Evolutionary conservation across 2,113 vertebrate genomes (phyloP).

Genomic region (Psettodes erumei): DNA sequence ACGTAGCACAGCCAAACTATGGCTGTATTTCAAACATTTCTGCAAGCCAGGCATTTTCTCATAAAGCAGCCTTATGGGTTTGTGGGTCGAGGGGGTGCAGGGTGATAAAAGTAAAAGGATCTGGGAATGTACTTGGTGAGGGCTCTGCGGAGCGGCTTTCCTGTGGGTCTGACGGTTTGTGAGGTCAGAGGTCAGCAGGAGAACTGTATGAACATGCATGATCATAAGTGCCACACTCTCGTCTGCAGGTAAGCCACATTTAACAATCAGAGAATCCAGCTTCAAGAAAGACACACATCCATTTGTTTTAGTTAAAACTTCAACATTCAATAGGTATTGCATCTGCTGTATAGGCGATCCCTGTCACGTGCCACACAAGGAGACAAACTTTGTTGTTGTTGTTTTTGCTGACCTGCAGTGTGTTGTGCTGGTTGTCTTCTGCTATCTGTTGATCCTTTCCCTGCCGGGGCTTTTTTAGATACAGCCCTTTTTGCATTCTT

Average conservation of each 20-base stretch:
- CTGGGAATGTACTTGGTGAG: constrained; percentile 37
- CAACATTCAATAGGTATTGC: neutral
- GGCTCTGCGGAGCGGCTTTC: constrained; percentile 32
- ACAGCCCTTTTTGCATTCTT: neutral
- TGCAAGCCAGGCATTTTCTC: constrained; percentile 22
- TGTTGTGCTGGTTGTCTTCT: neutral
- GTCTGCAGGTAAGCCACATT: constrained; percentile 11
- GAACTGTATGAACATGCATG: constrained; percentile 60
- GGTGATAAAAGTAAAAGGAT: constrained; percentile 63
- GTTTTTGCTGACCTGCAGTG: neutral
- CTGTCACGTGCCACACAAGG: neutral
- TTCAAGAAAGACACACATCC: neutral
- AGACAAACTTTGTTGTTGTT: neutral
- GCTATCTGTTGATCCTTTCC: neutral
- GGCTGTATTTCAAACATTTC: constrained; percentile 30
- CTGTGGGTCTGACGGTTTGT: constrained; percentile 53
- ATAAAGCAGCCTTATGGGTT: constrained; percentile 29
- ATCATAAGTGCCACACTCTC: constrained; percentile 51
- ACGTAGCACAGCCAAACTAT: neutral
- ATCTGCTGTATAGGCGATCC: neutral
- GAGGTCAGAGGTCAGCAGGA: constrained; percentile 62
- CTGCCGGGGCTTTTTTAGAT: neutral
- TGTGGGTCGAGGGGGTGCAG: constrained; percentile 42
- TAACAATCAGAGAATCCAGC: constrained; percentile 1
- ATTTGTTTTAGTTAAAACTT: neutral